phyloP scores from a whole-genome alignment of 2,113 vertebrate species.

The Crotalus horridus region DNA sequence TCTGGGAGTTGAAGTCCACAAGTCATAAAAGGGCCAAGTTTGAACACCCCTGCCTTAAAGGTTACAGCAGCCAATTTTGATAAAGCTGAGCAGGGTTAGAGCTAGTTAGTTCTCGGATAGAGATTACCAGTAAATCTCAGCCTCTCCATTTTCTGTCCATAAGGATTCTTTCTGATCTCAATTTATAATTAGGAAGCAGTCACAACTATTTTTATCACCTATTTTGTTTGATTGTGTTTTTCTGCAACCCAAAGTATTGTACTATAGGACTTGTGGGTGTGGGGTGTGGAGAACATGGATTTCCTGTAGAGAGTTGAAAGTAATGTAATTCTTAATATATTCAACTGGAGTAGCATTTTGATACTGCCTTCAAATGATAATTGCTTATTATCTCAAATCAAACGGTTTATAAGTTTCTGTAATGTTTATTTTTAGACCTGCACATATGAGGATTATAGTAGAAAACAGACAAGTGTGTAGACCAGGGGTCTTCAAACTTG shows the following conservation, averaged over 20 bases:
- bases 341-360: not conserved
- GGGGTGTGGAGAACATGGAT: not conserved
- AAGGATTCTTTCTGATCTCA: not conserved
- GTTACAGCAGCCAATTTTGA: not conserved
- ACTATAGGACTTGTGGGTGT: not conserved
- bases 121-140: not conserved
- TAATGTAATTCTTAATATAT: not conserved
- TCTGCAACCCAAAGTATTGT: not conserved
- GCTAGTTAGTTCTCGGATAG: not conserved
- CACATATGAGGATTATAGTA: not conserved
- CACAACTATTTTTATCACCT: not conserved
- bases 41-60: not conserved
- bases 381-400: not conserved
- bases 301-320: not conserved
- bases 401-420: not conserved
- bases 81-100: not conserved
- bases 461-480: not conserved
- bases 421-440: not conserved
- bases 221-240: not conserved
- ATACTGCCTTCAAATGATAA: not conserved
- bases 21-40: too few species aligned
- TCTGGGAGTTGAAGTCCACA: too few species aligned
- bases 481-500: too few species aligned
- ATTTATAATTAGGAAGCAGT: not conserved
- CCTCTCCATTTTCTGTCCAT: not conserved